phyloP scores from a whole-genome alignment of 2,888 invertebrate genomes.

The Agapetus fuscipes region DNA sequence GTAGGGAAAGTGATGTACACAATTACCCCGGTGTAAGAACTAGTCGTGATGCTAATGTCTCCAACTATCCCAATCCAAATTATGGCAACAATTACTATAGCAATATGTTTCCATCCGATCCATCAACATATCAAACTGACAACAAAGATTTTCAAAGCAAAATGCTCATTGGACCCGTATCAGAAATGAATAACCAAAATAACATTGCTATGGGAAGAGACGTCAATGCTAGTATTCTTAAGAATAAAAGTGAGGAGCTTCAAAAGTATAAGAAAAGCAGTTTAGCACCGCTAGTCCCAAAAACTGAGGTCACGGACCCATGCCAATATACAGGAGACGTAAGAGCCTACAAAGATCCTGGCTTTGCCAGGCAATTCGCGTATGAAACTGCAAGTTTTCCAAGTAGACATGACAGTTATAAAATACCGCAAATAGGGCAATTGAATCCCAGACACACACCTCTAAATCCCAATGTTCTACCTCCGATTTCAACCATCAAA shows the following conservation, averaged over 20 bases:
- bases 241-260: slow-evolving; percentile 25
- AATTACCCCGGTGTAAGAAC: slow-evolving; percentile 33
- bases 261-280: slow-evolving; percentile 39
- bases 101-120: no score
- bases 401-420: slow-evolving; percentile 23
- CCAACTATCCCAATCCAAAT: slow-evolving; percentile 39
- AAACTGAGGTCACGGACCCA: slow-evolving; percentile 39
- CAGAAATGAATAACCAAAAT: slow-evolving; percentile 42
- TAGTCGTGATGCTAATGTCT: slow-evolving; percentile 30
- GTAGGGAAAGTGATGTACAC: no score
- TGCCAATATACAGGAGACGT: slow-evolving; percentile 39
- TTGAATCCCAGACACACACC: neutral
- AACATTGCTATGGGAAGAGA: slow-evolving; percentile 11
- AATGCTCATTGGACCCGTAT: slow-evolving; percentile 47
- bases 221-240: slow-evolving; percentile 7
- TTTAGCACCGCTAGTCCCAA: slow-evolving; percentile 39
- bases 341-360: slow-evolving; percentile 30
- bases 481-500: slow-evolving; percentile 45
- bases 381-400: no score
- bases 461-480: slow-evolving; percentile 27
- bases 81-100: slow-evolving; percentile 26
- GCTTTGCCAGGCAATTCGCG: no score
- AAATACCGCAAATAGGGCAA: slow-evolving; percentile 21
- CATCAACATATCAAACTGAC: no score
- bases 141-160: slow-evolving; percentile 47